Evolutionary conservation across 2,113 vertebrate species (phyloP).

Genomic region (Apodemus sylvaticus): DNA sequence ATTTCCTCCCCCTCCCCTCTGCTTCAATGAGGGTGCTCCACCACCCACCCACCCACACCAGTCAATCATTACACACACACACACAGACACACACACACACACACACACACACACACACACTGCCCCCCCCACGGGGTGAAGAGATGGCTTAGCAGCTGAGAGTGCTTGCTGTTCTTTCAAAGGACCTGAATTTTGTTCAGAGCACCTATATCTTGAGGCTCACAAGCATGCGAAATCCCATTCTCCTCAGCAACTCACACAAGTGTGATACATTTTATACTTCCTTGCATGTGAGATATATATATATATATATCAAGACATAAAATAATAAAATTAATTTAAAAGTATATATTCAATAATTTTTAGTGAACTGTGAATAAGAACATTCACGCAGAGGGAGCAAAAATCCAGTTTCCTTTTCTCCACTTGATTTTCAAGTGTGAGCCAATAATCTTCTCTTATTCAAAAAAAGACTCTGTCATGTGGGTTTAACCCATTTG

Average conservation of each 20-base stretch:
- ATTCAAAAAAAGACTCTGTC: background rate
- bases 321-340: background rate
- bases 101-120: too few relatives aligned
- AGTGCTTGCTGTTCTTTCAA: background rate
- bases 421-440: background rate
- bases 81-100: too few relatives aligned
- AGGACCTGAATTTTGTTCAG: background rate
- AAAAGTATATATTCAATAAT: background rate
- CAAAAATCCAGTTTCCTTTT: background rate
- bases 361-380: background rate
- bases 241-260: background rate
- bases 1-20: too few relatives aligned
- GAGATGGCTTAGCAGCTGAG: background rate
- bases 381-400: too few relatives aligned
- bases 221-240: too few relatives aligned
- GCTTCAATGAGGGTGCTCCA: too few relatives aligned
- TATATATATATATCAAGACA: too few relatives aligned
- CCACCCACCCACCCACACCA: too few relatives aligned
- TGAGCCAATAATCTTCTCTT: background rate
- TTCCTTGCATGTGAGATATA: too few relatives aligned
- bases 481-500: background rate
- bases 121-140: too few relatives aligned
- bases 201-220: background rate
- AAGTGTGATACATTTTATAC: background rate
- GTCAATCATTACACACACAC: too few relatives aligned